Evolutionary conservation across 1,140 invertebrate species (phyloP), one percentile per base, ranked within the genome.

Genomic region (Colletes latitarsis): DNA sequence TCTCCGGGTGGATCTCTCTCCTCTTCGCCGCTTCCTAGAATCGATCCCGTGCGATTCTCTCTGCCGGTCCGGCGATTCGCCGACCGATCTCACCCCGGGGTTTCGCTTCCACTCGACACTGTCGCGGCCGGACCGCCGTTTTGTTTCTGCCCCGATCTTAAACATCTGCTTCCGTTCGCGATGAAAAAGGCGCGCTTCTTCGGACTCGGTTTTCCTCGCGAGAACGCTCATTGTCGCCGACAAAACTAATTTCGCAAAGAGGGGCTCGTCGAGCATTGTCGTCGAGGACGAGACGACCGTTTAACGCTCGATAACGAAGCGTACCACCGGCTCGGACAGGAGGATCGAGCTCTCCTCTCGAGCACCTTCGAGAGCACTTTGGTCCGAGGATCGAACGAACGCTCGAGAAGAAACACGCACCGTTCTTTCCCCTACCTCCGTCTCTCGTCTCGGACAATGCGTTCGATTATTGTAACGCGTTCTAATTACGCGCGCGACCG

Each of bases 241-340:
- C 83, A 85, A 85, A 85, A 84, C 82, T 60, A 73, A 84, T 84
- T 84, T 85, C 77, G 69, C 63, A 10, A 30, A 9, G 57, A 71
- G 53, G 57, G 30, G 3, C 21, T 21, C 19, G 60, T 8, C 49
- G 43, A 9, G 53, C n/a, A 81, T 81, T 81, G 78, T 81, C 30
- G 49, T 39, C 30, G 39, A 17, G 63, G 55, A 80, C 30, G 83
- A 73, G 71, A 76, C 78, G 75, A 58, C 71, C 80, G 84, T 86
- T 86, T 86, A 86, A 41, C 60, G 84, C 41, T 82, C 81, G 84
- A 82, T 86, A 86, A 86, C 80, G 84, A 82, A 82, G 75, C 74
- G 77, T 81, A 79, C 10, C 79, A 52, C 72, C 58, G 77, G 63
- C 46, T 46, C 57, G 78, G 83, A 76, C 76, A 84, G 83, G 64